Evolutionary conservation across 2,888 invertebrate genomes (phyloP), one percentile per base, ranked within the genome.

Genomic region (Philonicus albiceps): DNA sequence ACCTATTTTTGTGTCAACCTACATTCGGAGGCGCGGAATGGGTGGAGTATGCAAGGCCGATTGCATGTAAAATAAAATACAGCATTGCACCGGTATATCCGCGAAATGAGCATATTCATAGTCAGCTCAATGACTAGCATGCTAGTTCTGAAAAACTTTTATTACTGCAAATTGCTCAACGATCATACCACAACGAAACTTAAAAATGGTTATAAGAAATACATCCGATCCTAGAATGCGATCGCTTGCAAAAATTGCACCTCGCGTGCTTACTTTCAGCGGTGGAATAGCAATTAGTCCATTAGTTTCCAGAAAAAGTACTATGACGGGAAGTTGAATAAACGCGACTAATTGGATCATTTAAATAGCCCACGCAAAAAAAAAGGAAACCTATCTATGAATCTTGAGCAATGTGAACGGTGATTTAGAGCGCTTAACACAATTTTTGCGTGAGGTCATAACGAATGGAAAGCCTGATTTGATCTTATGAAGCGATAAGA

Each of bases 1-100:
- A 74, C 74, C n/a, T 34, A 74, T 31, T 74, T 74, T 74, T 74
- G 74, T 31, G 74, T 74, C 74, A 74, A 74, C 27, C 31, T n/a
- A 74, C 31, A 74, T 31, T 31, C 31, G 34, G 5, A 74, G 74
- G 31, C 37, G 74, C 2, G n/a, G 19, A 64, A 64, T 11, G 27
- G 64, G 64, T 22, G 64, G 64, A 27, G 64, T 11, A 2, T 64
- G 27, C 64, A 64, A 64, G 64, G 64, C 27, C 64, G 7, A 64
- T 8, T 22, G 22, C 1, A 64, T 64, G 8, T 22, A 64, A 64
- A 64, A 64, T 19, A 64, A 64, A 64, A 64, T 19, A 64, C 27
- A 11, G 13, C 19, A 16, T 19, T 16, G 16, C 49, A 13, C 3
- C n/a, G 16, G 16, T 22, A 64, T 64, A 27, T 64, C 64, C 64